Percentiles rank a stretch among this genome's conserved stretches.
These are phyloP conservation scores for Thalassophryne amazonica DNA, from an alignment of 2,797 vertebrate species.

Conservation along the genomic window DNA sequence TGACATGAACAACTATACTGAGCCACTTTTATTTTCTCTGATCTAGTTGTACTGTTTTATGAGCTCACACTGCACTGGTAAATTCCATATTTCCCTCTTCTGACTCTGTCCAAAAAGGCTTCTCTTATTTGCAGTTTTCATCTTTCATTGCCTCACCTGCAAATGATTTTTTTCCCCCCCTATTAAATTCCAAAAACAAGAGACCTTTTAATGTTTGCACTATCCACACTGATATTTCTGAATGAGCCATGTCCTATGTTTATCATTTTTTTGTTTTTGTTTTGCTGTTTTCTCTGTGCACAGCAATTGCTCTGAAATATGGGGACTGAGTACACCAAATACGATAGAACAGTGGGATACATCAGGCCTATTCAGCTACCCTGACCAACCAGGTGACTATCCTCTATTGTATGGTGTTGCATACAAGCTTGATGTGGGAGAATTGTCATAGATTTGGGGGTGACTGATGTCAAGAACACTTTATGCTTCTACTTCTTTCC, in stretches of 20 bases:
- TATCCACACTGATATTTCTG: conserved; percentile 88
- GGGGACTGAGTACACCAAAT: conserved; percentile 99
- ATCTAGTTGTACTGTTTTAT: no score
- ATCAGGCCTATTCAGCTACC: conserved; percentile 99
- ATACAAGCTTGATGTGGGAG: conserved; percentile 58
- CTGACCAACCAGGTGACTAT: conserved; percentile 99
- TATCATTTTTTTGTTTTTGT: conserved; percentile 88
- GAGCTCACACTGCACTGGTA: conserved; percentile 45
- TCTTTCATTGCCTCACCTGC: conserved; percentile 36
- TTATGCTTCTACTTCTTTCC: conserved; percentile 31
- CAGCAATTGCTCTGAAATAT: conserved; percentile 99
- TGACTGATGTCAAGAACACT: conserved; percentile 33
- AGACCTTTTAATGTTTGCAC: conserved; percentile 76
- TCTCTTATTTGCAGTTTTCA: conserved; percentile 83
- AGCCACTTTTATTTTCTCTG: conserved; percentile 32
- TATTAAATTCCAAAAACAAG: conserved; percentile 80
- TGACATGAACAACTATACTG: conserved; percentile 27
- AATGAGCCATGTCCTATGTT: conserved; percentile 96
- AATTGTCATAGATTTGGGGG: conserved; percentile 44
- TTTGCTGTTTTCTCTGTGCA: conserved; percentile 86
- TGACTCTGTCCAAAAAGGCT: conserved; percentile 83
- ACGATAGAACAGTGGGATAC: conserved; percentile 99
- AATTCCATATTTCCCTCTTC: conserved; percentile 31
- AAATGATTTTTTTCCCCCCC: conserved; percentile 35
- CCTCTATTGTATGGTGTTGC: conserved; percentile 74